Evolutionary conservation across 2,113 vertebrate species (phyloP).

Genomic region (Corythornis cristatus): DNA sequence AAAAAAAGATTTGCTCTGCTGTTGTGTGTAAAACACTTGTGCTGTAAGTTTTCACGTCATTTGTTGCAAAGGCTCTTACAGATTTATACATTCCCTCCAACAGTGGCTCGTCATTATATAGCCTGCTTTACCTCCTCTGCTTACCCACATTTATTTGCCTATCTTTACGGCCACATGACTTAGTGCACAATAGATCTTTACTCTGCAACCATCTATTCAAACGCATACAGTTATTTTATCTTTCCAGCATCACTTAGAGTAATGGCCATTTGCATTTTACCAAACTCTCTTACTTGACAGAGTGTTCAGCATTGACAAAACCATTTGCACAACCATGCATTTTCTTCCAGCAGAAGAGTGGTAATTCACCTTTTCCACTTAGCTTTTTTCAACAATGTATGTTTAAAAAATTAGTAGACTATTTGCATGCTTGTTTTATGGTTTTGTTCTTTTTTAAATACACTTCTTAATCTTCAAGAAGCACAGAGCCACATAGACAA

Average conservation of each 20-base stretch:
- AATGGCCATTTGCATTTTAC: not conserved
- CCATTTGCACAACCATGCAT: fast-evolving
- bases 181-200: not conserved
- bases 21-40: conserved; percentile 71
- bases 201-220: not conserved
- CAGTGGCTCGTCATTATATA: conserved; percentile 22
- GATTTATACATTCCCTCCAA: conserved; percentile 42
- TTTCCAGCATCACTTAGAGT: not conserved
- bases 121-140: conserved; percentile 27
- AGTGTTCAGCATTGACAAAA: not conserved
- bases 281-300: not conserved
- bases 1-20: conserved; percentile 81
- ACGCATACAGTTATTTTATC: not conserved
- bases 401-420: not conserved
- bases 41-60: conserved; percentile 71
- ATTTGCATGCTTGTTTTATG: not conserved
- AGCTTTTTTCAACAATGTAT: not conserved
- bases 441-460: not conserved
- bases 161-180: not conserved
- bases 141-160: conserved; percentile 22
- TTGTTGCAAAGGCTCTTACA: conserved; percentile 29
- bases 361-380: not conserved
- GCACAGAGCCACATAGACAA: not conserved
- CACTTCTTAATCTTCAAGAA: not conserved
- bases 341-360: not conserved